phyloP scores from a whole-genome alignment of 2,888 invertebrate genomes.

The Nephrotoma guestfalica region DNA sequence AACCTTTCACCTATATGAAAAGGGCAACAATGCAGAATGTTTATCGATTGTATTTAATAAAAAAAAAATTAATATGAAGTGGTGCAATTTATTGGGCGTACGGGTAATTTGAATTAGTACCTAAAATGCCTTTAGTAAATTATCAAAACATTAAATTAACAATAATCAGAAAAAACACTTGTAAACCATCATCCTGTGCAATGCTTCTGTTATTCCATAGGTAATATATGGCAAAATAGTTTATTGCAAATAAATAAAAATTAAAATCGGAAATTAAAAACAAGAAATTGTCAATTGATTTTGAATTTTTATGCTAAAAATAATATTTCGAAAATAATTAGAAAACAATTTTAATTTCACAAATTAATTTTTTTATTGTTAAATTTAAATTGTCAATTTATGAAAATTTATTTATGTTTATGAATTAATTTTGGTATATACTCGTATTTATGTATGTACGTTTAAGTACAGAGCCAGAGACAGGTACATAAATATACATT shows the following conservation, averaged over 20 bases:
- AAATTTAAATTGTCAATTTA: background rate
- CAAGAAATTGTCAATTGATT: background rate
- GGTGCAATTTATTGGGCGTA: too few species aligned
- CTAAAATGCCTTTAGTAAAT: too few species aligned
- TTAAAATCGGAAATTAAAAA: background rate
- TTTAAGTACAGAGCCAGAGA: background rate
- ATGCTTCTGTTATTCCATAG: too few species aligned
- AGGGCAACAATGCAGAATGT: too few species aligned
- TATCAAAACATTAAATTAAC: too few species aligned
- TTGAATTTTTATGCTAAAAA: background rate
- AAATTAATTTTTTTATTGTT: background rate
- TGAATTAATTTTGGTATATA: background rate
- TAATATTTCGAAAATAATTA: background rate
- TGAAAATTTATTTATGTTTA: background rate
- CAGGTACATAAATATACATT: background rate
- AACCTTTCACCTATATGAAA: too few species aligned
- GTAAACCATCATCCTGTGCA: too few species aligned
- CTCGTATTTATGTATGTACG: background rate
- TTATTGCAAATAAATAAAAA: background rate
- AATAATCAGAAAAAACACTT: too few species aligned
- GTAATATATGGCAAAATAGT: background rate
- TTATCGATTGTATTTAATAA: too few species aligned
- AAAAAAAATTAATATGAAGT: too few species aligned
- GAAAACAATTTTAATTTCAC: background rate
- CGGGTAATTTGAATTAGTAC: too few species aligned